Percentiles rank a stretch among this genome's conserved stretches.
Evolutionary conservation across 2,888 invertebrate species (phyloP).

Genomic region (Pachymerium ferrugineum): DNA sequence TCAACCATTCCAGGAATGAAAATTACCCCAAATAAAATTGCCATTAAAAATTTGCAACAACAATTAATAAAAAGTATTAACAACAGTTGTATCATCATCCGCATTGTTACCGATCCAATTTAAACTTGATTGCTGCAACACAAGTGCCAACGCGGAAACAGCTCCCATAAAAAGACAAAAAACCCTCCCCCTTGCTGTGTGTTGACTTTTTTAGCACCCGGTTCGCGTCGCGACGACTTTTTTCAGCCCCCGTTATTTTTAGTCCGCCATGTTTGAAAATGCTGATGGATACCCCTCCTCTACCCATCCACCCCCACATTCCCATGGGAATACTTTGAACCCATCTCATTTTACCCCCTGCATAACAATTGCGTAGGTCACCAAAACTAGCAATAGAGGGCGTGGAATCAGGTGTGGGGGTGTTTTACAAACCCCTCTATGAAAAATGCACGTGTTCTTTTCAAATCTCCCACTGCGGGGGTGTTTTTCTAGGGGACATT

Average conservation of each 20-base stretch:
- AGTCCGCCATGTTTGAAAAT: not conserved
- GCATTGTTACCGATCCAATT: not conserved
- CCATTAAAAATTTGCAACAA: too few relatives aligned
- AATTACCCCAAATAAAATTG: too few relatives aligned
- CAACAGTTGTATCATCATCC: too few relatives aligned
- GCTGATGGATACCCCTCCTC: not conserved
- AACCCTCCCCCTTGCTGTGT: not conserved
- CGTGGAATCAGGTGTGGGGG: not conserved
- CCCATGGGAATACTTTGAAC: not conserved
- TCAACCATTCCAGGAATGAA: too few relatives aligned
- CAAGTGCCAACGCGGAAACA: not conserved
- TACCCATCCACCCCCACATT: not conserved
- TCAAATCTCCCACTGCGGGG: not conserved
- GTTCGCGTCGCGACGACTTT: not conserved
- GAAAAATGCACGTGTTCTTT: not conserved
- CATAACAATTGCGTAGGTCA: not conserved
- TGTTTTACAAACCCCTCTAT: too few relatives aligned
- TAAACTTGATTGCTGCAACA: too few relatives aligned
- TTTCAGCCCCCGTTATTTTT: not conserved
- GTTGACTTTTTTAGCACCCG: not conserved
- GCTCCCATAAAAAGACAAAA: not conserved
- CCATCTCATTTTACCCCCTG: not conserved
- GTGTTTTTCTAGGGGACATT: not conserved
- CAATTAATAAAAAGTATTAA: too few relatives aligned
- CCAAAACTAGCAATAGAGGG: not conserved